Base-by-base conservation (phyloP, 2,113 vertebrate species). In the Dasyurus viverrinus region DNA sequence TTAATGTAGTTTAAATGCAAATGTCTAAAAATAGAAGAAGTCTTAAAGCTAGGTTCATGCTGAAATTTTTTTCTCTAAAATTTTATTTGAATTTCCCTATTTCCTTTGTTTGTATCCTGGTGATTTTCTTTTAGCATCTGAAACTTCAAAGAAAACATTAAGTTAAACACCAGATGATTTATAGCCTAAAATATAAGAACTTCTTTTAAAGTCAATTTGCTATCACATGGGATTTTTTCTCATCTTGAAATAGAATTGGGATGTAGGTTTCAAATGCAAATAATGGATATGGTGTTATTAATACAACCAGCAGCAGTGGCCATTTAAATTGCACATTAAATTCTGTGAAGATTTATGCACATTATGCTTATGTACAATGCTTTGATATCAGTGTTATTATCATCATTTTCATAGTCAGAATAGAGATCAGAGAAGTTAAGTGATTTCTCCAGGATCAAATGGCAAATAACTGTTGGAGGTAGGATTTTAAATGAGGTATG, bases 21-120 rank as follows among this genome's bases (percentile, higher is more conserved):
- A 97, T 96, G 89, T 25, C 94, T 91, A 94, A 89, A 92, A 97
- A 92, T 95, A 95, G 95, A 97, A 97, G 91, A 95, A 93, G 68
- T 89, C 96, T 55, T 24, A 91, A 92, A 14, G 76, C 94, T 92
- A 53, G 92, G 97, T 97, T 91, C 90, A 90, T 2, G 22, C 54
- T 90, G 92, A 96, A 97, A 93, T 76, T 14, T 97, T 47, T 48
- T 19, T 76, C 68, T n/a, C 16, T 76, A 76, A 76, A 68, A 68
- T 76, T 76, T 84, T 84, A 22, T 89, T 92, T 97, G 95, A 95
- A n/a, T 47, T 54, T 23, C 57, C n/a, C 93, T 93, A 89, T 90
- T 97, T 96, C 94, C 89, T 94, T 94, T 91, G 93, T 52, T 25
- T 55, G 84, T 36, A 91, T 46, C 42, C 94, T 95, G 48, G 23